phyloP scores from a whole-genome alignment of 2,113 vertebrate genomes.

The Ramphastos sulfuratus region DNA sequence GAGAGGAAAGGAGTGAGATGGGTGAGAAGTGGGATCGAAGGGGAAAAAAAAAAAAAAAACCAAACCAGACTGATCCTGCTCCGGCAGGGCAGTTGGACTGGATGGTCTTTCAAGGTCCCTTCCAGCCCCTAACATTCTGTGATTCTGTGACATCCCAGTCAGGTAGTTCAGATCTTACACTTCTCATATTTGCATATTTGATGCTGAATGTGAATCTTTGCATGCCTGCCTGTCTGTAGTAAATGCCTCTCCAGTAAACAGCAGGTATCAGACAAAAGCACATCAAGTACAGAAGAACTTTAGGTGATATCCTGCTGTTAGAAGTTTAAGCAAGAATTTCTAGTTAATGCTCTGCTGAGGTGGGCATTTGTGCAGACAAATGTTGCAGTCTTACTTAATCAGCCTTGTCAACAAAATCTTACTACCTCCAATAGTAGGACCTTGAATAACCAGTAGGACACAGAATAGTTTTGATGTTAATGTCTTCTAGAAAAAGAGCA shows the following conservation, averaged over 20 bases:
- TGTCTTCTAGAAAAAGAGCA: neutral
- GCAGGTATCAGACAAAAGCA: neutral
- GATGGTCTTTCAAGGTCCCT: too few species aligned
- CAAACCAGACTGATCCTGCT: too few species aligned
- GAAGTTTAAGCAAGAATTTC: slow-evolving; percentile 25
- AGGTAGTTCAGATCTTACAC: neutral
- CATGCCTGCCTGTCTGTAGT: neutral
- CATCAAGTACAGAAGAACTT: neutral
- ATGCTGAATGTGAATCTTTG: neutral
- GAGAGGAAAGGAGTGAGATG: too few species aligned
- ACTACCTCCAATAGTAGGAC: slow-evolving; percentile 19
- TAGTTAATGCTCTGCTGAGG: slow-evolving; percentile 33
- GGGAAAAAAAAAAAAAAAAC: too few species aligned
- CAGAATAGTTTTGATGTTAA: neutral
- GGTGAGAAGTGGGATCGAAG: too few species aligned
- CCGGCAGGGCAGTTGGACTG: too few species aligned
- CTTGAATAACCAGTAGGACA: neutral
- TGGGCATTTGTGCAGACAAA: slow-evolving; percentile 39
- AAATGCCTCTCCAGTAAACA: neutral
- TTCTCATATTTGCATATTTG: neutral
- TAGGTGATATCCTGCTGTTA: neutral
- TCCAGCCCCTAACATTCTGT: too few species aligned
- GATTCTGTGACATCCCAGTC: neutral
- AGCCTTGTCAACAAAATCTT: slow-evolving; percentile 59
- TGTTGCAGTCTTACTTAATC: slow-evolving; percentile 39